These are phyloP conservation scores for Alaudala cheleensis DNA, from an alignment of 2,113 vertebrate genomes.

Conservation along the genomic window DNA sequence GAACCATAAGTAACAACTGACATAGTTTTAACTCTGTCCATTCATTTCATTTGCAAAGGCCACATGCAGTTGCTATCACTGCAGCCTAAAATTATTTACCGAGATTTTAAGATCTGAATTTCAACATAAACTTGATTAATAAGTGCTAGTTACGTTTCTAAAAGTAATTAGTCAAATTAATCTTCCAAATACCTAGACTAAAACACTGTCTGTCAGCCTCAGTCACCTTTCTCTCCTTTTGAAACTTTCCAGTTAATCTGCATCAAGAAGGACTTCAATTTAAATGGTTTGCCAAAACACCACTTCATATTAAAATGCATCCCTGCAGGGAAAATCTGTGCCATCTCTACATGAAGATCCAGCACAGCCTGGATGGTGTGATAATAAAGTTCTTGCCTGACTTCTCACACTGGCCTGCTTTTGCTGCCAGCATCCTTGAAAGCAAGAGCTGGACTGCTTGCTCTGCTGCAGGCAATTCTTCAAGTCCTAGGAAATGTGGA, in stretches of 20 bases:
- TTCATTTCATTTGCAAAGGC: background rate
- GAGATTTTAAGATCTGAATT: background rate
- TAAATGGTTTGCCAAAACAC: background rate
- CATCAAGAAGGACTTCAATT: background rate
- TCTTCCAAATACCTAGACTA: background rate
- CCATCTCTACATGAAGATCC: background rate
- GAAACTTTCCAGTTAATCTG: background rate
- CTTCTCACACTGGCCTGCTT: background rate
- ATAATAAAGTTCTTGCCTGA: background rate
- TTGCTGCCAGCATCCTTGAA: background rate
- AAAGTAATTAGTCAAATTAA: background rate
- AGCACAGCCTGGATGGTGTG: background rate
- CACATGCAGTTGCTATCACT: background rate
- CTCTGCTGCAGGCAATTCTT: background rate
- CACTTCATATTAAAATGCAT: background rate
- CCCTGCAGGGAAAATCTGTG: background rate
- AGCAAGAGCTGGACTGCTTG: background rate
- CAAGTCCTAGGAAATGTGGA: background rate
- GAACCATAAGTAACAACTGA: background rate
- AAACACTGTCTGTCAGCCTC: background rate
- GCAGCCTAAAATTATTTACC: background rate
- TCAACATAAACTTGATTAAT: background rate
- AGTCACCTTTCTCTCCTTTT: background rate
- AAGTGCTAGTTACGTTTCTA: background rate
- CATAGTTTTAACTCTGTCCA: background rate